Conservation (phyloP, 2,797 vertebrate genomes). For the Pseudomugil tenellus region DNA sequence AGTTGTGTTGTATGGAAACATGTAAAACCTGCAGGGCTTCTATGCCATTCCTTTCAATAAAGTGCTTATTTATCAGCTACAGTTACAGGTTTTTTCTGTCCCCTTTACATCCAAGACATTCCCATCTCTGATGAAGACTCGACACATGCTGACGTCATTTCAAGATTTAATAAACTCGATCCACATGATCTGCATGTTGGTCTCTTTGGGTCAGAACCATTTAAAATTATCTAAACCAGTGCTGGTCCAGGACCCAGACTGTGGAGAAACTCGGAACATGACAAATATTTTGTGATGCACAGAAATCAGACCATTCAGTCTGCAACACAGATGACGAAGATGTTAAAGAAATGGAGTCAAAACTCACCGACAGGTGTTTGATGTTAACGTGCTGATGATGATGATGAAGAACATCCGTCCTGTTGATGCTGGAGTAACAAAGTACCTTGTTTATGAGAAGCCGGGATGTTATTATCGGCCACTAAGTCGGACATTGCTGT, state of each 20-base stretch:
- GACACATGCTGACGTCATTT: constrained; percentile 42
- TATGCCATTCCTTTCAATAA: not conserved
- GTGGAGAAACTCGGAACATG: not conserved
- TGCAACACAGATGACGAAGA: constrained; percentile 2
- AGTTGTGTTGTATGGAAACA: too few relatives aligned
- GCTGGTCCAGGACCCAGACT: not conserved
- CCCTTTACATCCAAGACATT: not conserved
- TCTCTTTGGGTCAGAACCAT: not conserved
- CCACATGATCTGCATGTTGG: constrained; percentile 10
- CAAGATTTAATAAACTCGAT: constrained; percentile 19
- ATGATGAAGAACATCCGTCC: constrained; percentile 50
- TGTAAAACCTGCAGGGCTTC: too few relatives aligned
- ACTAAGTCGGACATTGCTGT: constrained; percentile 43
- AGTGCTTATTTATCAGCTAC: not conserved
- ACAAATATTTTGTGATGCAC: not conserved
- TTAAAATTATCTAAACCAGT: not conserved
- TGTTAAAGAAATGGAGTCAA: not conserved
- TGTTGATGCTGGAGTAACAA: not conserved
- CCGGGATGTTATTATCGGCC: constrained; percentile 18
- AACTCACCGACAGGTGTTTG: constrained; percentile 71
- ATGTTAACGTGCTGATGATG: constrained; percentile 22
- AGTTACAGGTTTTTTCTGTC: not conserved
- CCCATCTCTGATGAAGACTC: not conserved
- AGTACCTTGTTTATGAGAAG: constrained; percentile 15
- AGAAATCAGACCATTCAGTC: not conserved